phyloP scores from a whole-genome alignment of 2,888 invertebrate genomes.

The Tinea semifulvella region DNA sequence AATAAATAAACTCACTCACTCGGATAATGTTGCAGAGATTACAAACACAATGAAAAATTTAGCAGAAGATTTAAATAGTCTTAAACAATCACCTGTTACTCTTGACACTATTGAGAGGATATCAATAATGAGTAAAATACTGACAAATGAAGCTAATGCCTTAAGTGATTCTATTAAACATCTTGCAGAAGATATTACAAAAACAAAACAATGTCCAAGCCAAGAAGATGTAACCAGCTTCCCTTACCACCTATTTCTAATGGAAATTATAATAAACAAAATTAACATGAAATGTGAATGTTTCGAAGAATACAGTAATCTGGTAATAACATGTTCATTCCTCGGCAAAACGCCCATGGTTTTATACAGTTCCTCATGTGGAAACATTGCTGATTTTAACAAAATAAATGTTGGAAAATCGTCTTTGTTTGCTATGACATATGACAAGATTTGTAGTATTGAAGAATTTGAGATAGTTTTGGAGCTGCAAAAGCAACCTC shows the following conservation, averaged over 20 bases:
- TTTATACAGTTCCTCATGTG: constrained; percentile 42
- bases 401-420: constrained; percentile 54
- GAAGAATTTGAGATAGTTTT: constrained; percentile 42
- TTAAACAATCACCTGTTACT: constrained; percentile 26
- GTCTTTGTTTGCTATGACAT: constrained; percentile 55
- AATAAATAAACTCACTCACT: too few relatives aligned
- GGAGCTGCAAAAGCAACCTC: constrained; percentile 48
- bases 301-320: constrained; percentile 51
- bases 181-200: constrained; percentile 40
- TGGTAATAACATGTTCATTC: constrained; percentile 48
- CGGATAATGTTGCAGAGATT: constrained; percentile 32
- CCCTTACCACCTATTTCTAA: constrained; percentile 53
- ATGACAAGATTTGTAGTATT: constrained; percentile 52
- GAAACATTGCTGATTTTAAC: constrained; percentile 41
- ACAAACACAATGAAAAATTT: constrained; percentile 25
- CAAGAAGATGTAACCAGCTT: constrained; percentile 33
- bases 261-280: constrained; percentile 55
- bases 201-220: constrained; percentile 37
- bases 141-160: constrained; percentile 51
- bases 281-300: constrained; percentile 61
- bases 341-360: constrained; percentile 49
- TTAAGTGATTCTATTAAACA: constrained; percentile 45
- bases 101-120: constrained; percentile 47
- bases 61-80: constrained; percentile 1
- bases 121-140: constrained; percentile 44